These are phyloP conservation scores for Agapetus fuscipes DNA, from an alignment of 2,888 invertebrate species.

Conservation along the genomic window DNA sequence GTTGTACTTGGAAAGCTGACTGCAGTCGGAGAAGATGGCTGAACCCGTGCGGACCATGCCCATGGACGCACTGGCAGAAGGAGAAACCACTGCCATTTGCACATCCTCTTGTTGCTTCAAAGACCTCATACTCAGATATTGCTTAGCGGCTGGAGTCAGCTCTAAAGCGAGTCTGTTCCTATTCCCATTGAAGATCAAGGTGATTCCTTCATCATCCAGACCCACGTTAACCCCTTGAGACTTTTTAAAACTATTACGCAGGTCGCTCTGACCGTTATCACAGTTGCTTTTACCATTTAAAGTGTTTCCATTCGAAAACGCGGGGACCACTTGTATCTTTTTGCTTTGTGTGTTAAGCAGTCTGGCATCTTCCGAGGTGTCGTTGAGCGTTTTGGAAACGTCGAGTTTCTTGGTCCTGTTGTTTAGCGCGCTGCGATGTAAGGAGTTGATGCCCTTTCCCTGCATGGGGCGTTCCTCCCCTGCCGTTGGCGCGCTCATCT, in stretches of 20 bases:
- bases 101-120: constrained; percentile 33
- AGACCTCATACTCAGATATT: constrained; percentile 28
- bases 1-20: constrained; percentile 39
- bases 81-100: constrained; percentile 28
- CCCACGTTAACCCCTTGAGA: not conserved
- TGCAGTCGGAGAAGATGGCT: constrained; percentile 52
- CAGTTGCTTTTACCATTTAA: constrained; percentile 9
- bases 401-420: constrained; percentile 16
- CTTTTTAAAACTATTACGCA: not conserved
- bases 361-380: constrained; percentile 1
- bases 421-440: constrained; percentile 18
- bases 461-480: not conserved
- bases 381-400: constrained; percentile 10
- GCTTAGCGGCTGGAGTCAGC: constrained; percentile 40
- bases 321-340: constrained; percentile 5
- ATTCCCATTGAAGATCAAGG: constrained; percentile 20
- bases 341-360: constrained; percentile 4
- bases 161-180: constrained; percentile 25
- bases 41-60: constrained; percentile 31
- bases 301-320: constrained; percentile 6
- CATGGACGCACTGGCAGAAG: constrained; percentile 31
- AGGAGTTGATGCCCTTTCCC: constrained; percentile 11
- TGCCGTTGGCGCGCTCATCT: constrained; percentile 4
- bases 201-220: constrained; percentile 14
- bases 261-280: constrained; percentile 6